Conservation (phyloP, 2,888 invertebrate genomes). For the Acleris emargana region DNA sequence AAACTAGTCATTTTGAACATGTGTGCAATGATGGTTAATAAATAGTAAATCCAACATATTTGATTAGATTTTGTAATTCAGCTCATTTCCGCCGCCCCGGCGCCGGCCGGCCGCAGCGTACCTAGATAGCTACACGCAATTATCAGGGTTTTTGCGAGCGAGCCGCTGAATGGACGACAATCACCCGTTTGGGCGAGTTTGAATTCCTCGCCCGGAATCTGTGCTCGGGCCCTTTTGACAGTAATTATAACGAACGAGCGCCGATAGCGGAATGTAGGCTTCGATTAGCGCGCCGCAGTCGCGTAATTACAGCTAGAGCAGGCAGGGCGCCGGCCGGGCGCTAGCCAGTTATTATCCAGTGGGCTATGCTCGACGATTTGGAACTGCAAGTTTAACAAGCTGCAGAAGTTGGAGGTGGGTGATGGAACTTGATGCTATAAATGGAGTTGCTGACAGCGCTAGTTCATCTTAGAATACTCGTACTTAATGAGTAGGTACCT, state of each 20-base stretch:
- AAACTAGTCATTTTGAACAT: too few species aligned
- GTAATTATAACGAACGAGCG: conserved; percentile 12
- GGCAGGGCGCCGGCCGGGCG: too few species aligned
- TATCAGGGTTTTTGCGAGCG: conserved; percentile 22
- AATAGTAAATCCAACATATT: too few species aligned
- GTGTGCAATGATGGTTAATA: too few species aligned
- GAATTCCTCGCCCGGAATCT: conserved; percentile 24
- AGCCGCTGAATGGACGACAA: conserved; percentile 16
- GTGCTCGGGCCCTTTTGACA: conserved; percentile 23
- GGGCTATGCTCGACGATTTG: not conserved
- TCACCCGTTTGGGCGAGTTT: conserved; percentile 24
- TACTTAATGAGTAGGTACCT: too few species aligned
- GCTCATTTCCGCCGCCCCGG: not conserved
- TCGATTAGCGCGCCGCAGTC: not conserved
- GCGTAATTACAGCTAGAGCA: not conserved
- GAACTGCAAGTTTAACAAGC: not conserved
- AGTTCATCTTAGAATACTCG: too few species aligned
- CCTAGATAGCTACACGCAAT: conserved; percentile 24
- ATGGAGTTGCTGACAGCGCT: too few species aligned
- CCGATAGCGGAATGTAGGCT: conserved; percentile 3
- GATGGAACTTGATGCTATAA: not conserved
- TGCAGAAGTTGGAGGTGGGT: not conserved
- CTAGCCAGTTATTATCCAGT: too few species aligned
- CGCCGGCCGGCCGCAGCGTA: not conserved
- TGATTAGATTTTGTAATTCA: not conserved